Percentiles rank a stretch among this genome's conserved stretches.
phyloP scores from a whole-genome alignment of 2,888 invertebrate genomes.

The Dryocosmus kuriphilus region DNA sequence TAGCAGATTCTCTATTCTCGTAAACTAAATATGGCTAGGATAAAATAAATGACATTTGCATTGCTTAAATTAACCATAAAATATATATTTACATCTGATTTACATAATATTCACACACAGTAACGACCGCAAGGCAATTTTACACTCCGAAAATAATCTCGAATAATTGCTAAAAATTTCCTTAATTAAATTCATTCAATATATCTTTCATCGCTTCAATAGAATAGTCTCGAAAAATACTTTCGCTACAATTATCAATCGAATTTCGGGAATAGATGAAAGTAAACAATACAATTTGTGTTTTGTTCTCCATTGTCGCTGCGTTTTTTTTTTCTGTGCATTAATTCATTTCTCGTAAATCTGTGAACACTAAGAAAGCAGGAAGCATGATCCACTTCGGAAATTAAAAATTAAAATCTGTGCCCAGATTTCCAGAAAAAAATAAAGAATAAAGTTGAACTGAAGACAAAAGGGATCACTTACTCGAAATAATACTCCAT shows the following conservation, averaged over 20 bases:
- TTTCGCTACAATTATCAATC: neutral
- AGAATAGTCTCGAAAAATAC: neutral
- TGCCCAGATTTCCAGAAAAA: conserved; percentile 68
- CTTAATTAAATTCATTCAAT: neutral
- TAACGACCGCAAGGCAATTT: neutral
- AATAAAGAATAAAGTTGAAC: conserved; percentile 46
- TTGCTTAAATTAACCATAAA: conserved; percentile 18
- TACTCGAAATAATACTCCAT: conserved; percentile 17
- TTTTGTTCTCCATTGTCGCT: conserved; percentile 46
- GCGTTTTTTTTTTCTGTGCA: conserved; percentile 57
- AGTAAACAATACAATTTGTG: neutral
- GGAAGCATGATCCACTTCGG: conserved; percentile 68
- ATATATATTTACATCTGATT: conserved; percentile 28
- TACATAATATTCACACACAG: conserved; percentile 23
- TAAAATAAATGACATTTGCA: neutral
- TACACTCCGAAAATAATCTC: neutral
- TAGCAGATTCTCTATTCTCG: too few relatives aligned
- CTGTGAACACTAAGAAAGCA: conserved; percentile 77
- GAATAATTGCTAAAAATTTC: neutral
- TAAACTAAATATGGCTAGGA: neutral
- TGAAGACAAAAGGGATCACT: conserved; percentile 15
- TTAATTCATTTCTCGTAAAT: conserved; percentile 75
- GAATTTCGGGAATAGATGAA: neutral
- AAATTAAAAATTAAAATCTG: conserved; percentile 69
- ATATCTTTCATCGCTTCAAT: neutral